Evolutionary conservation across 2,797 vertebrate genomes (phyloP).

Genomic region (Propithecus deckenii): DNA sequence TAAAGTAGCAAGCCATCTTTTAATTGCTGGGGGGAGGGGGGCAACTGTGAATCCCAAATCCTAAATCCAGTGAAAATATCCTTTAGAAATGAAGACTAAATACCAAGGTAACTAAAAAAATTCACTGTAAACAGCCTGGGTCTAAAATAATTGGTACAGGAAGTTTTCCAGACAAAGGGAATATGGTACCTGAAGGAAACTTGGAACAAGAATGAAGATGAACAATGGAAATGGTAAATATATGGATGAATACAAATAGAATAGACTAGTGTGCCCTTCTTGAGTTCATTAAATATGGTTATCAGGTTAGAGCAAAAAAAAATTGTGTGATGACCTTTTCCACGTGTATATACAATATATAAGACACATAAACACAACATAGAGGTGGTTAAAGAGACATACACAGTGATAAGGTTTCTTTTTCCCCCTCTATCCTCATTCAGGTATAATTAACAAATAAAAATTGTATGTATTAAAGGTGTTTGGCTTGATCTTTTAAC

Average conservation of each 20-base stretch:
- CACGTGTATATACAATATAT: too few species aligned
- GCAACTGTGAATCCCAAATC: neutral
- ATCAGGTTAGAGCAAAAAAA: neutral
- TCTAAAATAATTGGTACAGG: neutral
- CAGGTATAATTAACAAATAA: neutral
- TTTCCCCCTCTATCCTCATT: neutral
- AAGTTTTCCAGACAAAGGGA: neutral
- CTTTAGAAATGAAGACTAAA: neutral
- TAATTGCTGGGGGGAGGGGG: neutral
- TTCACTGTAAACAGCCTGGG: neutral
- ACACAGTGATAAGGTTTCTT: neutral
- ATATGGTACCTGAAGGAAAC: neutral
- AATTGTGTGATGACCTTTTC: neutral
- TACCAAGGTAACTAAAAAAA: neutral
- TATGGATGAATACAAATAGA: neutral
- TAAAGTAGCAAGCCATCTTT: fast-evolving
- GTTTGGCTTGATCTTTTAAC: neutral
- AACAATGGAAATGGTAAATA: neutral
- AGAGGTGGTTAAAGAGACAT: neutral
- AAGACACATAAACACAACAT: neutral
- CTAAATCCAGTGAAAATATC: neutral
- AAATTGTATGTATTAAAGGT: neutral
- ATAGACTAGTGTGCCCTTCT: neutral
- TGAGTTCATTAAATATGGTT: neutral
- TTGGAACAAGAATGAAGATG: neutral